Evolutionary conservation across 2,888 invertebrate genomes (phyloP).

Genomic region (Phlogophora meticulosa): DNA sequence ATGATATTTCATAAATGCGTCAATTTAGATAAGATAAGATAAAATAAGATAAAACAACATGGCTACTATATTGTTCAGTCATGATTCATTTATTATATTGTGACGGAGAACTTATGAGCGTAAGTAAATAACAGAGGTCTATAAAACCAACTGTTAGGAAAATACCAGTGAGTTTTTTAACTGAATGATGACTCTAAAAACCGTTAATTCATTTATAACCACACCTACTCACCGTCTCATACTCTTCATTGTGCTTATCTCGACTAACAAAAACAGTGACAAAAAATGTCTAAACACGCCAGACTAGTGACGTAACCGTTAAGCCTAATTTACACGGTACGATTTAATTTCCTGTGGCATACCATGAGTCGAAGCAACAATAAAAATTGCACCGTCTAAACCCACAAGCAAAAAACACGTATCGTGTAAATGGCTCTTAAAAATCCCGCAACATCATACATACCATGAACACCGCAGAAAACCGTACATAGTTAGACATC

Average conservation of each 20-base stretch:
- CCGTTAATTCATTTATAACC: slow-evolving; percentile 29
- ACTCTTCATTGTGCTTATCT: neutral
- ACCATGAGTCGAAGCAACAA: too few relatives aligned
- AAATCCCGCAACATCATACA: slow-evolving; percentile 17
- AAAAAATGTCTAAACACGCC: slow-evolving; percentile 27
- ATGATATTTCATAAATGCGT: too few relatives aligned
- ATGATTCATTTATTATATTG: neutral
- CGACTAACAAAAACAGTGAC: slow-evolving; percentile 28
- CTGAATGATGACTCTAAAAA: slow-evolving; percentile 11
- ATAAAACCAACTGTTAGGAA: neutral
- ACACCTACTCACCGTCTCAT: slow-evolving; percentile 14
- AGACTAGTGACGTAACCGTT: slow-evolving; percentile 23
- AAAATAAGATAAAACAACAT: too few relatives aligned
- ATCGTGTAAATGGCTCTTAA: neutral
- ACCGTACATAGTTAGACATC: slow-evolving; percentile 43
- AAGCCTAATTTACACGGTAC: too few relatives aligned
- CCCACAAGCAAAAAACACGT: too few relatives aligned
- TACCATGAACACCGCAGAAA: slow-evolving; percentile 26
- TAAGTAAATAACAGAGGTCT: neutral
- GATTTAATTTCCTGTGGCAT: too few relatives aligned
- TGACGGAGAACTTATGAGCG: neutral
- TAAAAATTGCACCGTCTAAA: too few relatives aligned
- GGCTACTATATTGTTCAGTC: too few relatives aligned
- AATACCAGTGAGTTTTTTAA: neutral
- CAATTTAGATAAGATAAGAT: too few relatives aligned